Base-by-base conservation (phyloP, 1,140 invertebrate species). In the Akabosia matsudoensis region DNA sequence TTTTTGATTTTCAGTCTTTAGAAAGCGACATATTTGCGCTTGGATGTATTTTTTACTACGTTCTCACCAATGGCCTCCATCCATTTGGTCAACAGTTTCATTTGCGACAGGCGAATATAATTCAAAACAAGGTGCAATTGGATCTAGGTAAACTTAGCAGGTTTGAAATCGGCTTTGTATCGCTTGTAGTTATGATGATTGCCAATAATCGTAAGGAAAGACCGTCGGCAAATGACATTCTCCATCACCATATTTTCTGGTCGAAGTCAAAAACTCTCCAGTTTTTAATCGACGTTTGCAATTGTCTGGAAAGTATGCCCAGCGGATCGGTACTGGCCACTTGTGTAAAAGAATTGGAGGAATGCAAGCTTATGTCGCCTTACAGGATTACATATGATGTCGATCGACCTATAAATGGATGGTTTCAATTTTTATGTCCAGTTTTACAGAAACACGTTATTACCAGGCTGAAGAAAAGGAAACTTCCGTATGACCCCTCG, bases 21-120 rank as follows among this genome's bases (percentile, higher is more conserved):
- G 54, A 56, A 24, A 16, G 13, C 7, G 97, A 99, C 85, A 92
- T 99, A 80, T 99, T 99, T 85, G 98, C 97, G 0, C 85, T 98
- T 52, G 97, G 97, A 7, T 99, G 97, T 86, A 93, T 99, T 1
- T 97, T 96, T 85, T 98, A 98, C 84, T 99, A 97, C 86, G 95
- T 98, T 2, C 83, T 98, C 1, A 93, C 94, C 0, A 88, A 89
- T 67, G 97, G 97, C 10, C 90, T 91, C 74, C 97, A 99, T 89
- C 97, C 97, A 0, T 99, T 98, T 86, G 97, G 97, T 0, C 94
- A 98, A 82, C 85, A 90, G 22, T 84, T 98, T 0, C 7, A 10
- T 10, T 86, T 91, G 78, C 87, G 97, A 76, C 97, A 99, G 84
- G 91, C 91, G 0, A 98, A 98, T 84, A 99, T 99, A 85, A 86